A percentile compares a stretch with the other conserved stretches of the same genome.
Conservation (phyloP, 2,113 vertebrate species). For the Brachyhypopomus occidentalis region DNA sequence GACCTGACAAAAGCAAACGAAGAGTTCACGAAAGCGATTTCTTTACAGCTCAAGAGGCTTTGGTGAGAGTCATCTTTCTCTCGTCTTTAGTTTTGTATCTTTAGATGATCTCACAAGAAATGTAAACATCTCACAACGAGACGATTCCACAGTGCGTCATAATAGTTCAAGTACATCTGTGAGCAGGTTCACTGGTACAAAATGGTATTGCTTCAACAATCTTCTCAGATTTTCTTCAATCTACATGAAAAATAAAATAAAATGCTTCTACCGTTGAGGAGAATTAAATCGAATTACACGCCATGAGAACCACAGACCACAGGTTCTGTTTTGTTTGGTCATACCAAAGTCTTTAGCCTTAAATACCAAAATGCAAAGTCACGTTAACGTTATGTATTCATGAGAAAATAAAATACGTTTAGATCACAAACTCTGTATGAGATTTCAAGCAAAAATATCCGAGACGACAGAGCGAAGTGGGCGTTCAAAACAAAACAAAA, state of each 20-base stretch:
- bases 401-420: not conserved
- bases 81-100: not conserved
- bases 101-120: not conserved
- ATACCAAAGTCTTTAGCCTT: conserved; percentile 62
- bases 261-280: not conserved
- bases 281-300: conserved; percentile 69
- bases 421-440: not conserved
- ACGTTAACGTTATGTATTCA: not conserved
- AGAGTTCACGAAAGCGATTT: not conserved
- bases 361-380: conserved; percentile 45
- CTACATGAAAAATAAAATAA: not conserved
- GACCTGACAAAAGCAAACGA: too few relatives aligned
- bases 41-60: not conserved
- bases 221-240: not conserved
- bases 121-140: not conserved
- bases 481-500: not conserved
- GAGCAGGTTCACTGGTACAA: not conserved
- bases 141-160: not conserved
- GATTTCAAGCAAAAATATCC: not conserved
- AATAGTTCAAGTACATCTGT: not conserved
- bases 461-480: not conserved
- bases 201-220: not conserved
- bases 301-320: conserved; percentile 58
- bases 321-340: conserved; percentile 67
- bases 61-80: not conserved